These are phyloP conservation scores for Chromis chromis DNA, from an alignment of 2,797 vertebrate genomes.

Conservation along the genomic window DNA sequence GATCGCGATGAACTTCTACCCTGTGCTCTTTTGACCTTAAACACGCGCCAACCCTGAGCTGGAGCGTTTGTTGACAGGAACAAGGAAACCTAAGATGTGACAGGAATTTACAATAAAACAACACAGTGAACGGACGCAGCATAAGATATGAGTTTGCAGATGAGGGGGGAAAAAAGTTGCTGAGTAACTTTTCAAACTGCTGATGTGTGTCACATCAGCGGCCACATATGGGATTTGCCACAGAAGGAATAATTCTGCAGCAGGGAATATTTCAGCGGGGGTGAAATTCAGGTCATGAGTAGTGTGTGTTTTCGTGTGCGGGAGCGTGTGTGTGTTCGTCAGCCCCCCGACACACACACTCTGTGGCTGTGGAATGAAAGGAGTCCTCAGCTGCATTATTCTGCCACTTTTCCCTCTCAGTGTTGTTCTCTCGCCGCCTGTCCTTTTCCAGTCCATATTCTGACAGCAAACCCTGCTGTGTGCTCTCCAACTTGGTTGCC, in stretches of 20 bases:
- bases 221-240: slow-evolving; percentile 54
- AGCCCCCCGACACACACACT: slow-evolving; percentile 10
- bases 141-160: slow-evolving; percentile 14
- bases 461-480: slow-evolving; percentile 75
- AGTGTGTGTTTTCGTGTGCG: slow-evolving; percentile 38
- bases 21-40: slow-evolving; percentile 70
- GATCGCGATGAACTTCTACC: slow-evolving; percentile 68
- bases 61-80: slow-evolving; percentile 1
- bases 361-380: slow-evolving; percentile 52
- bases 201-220: slow-evolving; percentile 58
- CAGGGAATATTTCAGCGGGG: slow-evolving; percentile 50
- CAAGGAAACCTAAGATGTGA: neutral
- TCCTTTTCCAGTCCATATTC: slow-evolving; percentile 70
- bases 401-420: slow-evolving; percentile 47
- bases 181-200: slow-evolving; percentile 44
- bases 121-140: neutral
- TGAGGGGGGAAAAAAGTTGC: slow-evolving; percentile 32
- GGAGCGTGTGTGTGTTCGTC: neutral
- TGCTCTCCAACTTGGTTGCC: slow-evolving; percentile 75
- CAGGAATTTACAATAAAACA: slow-evolving; percentile 19
- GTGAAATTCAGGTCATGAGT: slow-evolving; percentile 71
- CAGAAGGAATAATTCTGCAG: slow-evolving; percentile 47
- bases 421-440: slow-evolving; percentile 38
- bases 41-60: neutral
- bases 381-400: slow-evolving; percentile 60